Base-by-base conservation (phyloP, 1,140 invertebrate genomes). In the Sinonovacula constricta region DNA sequence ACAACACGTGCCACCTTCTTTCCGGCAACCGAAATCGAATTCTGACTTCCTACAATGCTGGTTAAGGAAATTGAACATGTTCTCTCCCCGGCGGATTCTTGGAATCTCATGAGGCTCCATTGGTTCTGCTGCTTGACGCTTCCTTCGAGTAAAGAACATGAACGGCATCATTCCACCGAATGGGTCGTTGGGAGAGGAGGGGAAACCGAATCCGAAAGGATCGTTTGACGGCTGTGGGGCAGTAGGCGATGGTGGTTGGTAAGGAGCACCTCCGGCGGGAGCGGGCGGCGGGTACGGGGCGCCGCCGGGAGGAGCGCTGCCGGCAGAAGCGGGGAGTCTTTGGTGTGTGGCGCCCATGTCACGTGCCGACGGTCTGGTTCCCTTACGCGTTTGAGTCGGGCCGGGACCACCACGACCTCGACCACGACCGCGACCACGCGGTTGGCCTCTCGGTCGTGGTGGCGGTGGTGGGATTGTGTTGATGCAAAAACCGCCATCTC, bases 401-500 rank as follows among this genome's bases (percentile, higher is more conserved):
- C 31, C 60, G 7, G 7, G 28, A 5, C 49, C 30, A 0, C 39
- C 18, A 4, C 36, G 31, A 10, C 22, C 39, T 0, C 22, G 28
- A 15, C 39, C 36, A 22, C 18, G 31, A 2, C 57, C 34, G 15
- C 39, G 7, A 5, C n/a, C 18, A 1, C 45, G 26, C 26, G 1
- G 2, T 12, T 53, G 28, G 24, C 36, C 49, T 1, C 60, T 4
- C 10, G 51, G 49, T 65, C 62, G n/a, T 0, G 60, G 62, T n/a
- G 72, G 51, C 0, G 62, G 62, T 18, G 72, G 72, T n/a, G 62
- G 60, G 22, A 56, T 56, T 4, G 34, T 34, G 28, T 76, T 54
- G 30, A 76, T 76, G 39, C 72, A 76, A 63, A 56, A 76, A 31
- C 72, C 72, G 3, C 72, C 72, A 15, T 76, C 72, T 57, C 49